These are phyloP conservation scores for Lepidurus arcticus DNA, from an alignment of 1,140 invertebrate genomes.

Conservation along the genomic window DNA sequence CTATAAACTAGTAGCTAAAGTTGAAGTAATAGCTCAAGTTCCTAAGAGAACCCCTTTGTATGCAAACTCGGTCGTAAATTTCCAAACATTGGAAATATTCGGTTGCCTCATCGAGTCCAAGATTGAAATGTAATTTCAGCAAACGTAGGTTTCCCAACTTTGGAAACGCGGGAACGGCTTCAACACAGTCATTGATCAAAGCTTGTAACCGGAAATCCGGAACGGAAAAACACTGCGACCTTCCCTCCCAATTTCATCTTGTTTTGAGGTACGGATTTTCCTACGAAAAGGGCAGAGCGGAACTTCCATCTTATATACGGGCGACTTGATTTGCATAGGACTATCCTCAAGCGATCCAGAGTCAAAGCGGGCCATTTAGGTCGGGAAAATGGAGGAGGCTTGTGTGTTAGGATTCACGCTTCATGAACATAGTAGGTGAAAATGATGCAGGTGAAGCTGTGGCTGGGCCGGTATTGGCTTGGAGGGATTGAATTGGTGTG, in stretches of 20 bases:
- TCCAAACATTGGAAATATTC: not conserved
- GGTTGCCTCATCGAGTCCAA: not conserved
- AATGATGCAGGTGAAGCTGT: slow-evolving; percentile 14
- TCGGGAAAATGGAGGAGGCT: not conserved
- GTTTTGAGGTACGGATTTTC: not conserved
- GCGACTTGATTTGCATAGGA: not conserved
- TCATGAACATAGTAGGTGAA: not conserved
- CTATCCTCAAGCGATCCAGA: no score
- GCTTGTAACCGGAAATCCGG: not conserved
- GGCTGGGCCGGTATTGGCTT: not conserved
- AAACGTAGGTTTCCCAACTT: not conserved
- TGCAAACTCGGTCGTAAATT: not conserved
- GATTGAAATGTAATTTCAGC: not conserved
- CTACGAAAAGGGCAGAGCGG: not conserved
- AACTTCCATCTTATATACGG: not conserved
- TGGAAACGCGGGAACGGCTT: not conserved
- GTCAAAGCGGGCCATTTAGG: no score
- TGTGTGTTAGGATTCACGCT: not conserved
- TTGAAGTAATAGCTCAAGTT: no score
- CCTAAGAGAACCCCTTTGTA: no score
- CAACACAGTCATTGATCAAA: not conserved
- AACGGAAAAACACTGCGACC: not conserved
- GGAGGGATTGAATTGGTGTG: slow-evolving; percentile 10
- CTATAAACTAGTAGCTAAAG: no score
- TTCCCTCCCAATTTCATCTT: not conserved